Base-by-base conservation (phyloP, 2,113 vertebrate species). In the Pterocles burchelli region DNA sequence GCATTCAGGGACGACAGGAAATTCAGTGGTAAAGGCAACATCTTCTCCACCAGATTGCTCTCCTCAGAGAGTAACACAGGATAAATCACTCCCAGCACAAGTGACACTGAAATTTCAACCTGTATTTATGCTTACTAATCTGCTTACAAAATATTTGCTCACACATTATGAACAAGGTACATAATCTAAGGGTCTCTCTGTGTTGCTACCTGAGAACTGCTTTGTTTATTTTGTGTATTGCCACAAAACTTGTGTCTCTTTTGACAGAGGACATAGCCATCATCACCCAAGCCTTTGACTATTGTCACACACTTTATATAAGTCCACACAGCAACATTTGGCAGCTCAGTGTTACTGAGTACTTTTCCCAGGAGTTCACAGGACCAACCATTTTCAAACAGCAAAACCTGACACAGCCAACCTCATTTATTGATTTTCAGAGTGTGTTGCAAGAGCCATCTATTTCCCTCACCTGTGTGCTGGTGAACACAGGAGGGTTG, bases 91-190 rank as follows among this genome's bases (percentile, higher is more conserved):
- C 8, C 3, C 28, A 34, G 18, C 8, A 41, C 8, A 61, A 88
- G 75, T 0, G 0, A 19, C 1, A 1, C 7, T 36, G 8, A 75
- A 68, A 71, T 41, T 34, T 70, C 11, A 34, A 66, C 24, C 33
- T 28, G 10, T 25, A 48, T 41, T 43, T 86, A 31, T 25, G 17
- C 8, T 70, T 48, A 6, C 8, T 16, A 43, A 21, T 57, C 72
- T 45, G 14, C 13, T 57, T 73, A 54, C 34, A 51, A 52, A 58
- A 62, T 66, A 21, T 57, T 76, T 45, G 14, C 13, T 57, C 73
- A 54, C 34, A 51, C 48, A 58, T 67, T 66, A 16, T 22, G 41
- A 41, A n/a, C 20, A 34, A n/a, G 31, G 11, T 34, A 36, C 9
- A 12, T 20, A 58, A 52, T 21, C 31, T 10, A 51, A n/a, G 7